A percentile compares a stretch with the other conserved stretches of the same genome.
These are phyloP conservation scores for roundworm (Caenorhabditis elegans) DNA, from an alignment of 1,140 invertebrate genomes.

Conservation along the genomic window DNA sequence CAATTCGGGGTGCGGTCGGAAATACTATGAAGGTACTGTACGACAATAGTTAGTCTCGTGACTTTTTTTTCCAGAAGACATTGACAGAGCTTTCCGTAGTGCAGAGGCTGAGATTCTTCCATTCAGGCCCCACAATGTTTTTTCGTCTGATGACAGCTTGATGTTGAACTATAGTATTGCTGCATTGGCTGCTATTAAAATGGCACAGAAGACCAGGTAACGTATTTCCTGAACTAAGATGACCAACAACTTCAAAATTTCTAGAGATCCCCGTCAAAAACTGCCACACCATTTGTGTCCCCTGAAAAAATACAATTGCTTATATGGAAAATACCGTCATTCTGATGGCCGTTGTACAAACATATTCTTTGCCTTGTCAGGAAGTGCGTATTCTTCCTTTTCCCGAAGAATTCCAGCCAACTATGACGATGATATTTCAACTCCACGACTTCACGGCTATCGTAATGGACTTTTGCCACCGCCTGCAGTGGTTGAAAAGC, in stretches of 20 bases:
- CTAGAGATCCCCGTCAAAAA: background rate
- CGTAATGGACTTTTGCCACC: background rate
- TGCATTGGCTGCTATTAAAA: background rate
- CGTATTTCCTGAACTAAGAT: no score
- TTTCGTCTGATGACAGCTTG: background rate
- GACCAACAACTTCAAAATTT: no score
- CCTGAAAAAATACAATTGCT: background rate
- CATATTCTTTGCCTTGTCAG: background rate
- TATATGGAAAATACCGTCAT: background rate
- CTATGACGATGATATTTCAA: background rate
- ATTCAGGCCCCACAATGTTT: background rate
- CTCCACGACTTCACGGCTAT: background rate
- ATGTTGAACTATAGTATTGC: background rate
- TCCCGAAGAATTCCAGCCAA: background rate
- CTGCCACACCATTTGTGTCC: background rate
- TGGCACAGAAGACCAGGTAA: background rate
- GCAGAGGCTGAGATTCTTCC: background rate
- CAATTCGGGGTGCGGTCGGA: no score
- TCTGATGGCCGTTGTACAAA: background rate
- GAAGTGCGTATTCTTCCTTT: background rate
- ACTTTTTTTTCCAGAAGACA: background rate
- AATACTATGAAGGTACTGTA: no score
- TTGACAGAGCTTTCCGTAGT: background rate
- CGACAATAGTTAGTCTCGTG: background rate
- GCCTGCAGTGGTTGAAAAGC: background rate